Evolutionary conservation across 2,797 vertebrate genomes (phyloP), one percentile per base, ranked within the genome.

Genomic region (Hemibagrus guttatus): DNA sequence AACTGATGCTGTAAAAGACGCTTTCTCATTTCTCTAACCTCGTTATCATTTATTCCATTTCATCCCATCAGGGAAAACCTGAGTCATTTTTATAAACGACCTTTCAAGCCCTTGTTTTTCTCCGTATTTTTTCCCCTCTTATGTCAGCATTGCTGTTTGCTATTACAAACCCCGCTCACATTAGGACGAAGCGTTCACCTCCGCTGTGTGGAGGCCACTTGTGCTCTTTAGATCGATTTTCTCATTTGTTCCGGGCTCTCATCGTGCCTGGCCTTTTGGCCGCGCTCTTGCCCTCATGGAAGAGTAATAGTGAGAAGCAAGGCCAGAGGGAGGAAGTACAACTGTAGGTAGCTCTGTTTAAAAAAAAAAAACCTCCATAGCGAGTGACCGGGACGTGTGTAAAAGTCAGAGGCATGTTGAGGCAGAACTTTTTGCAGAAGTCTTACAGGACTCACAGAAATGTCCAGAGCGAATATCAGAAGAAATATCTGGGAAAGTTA

Each of bases 221-320:
- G 52, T 74, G 72, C 63, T 88, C 80, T 85, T 83, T 83, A 79
- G 87, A 88, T 88, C 80, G 72, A 85, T 85, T 88, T 88, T 83
- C 87, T 85, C 84, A 88, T 88, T 88, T 88, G 87, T 85, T 85
- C 61, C 19, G 21, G 52, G 26, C 75, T 85, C 80, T 86, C 84
- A 28, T 52, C 12, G 17, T 71, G 39, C 72, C 87, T 72, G 80
- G 84, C 84, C 84, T 83, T n/a, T 88, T 85, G 61, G 61, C 84
- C n/a, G 21, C 2, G 21, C 31, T 49, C 46, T 54, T 82, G 54
- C 84, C 80, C 84, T 78, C 9, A 1, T 17, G 63, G 54, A 81
- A 74, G 79, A 69, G 83, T 42, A 75, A 74, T 56, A 21, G n/a
- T 68, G 66, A 66, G 84, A 28, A 58, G 59, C 63, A 39, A 58